These are phyloP conservation scores for Candoia aspera DNA, from an alignment of 2,113 vertebrate genomes.

Conservation along the genomic window DNA sequence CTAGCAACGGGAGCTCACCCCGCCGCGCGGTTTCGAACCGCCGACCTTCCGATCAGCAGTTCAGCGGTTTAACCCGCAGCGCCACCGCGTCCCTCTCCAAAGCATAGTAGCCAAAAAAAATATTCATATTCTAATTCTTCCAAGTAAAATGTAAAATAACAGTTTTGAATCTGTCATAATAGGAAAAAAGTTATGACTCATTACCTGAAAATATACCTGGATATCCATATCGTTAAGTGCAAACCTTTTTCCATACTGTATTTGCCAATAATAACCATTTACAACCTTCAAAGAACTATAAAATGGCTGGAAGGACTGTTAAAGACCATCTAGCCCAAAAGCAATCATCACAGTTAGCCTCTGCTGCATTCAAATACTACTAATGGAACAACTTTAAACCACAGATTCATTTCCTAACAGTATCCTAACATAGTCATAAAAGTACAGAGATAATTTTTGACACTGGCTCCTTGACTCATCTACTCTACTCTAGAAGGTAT, in stretches of 20 bases:
- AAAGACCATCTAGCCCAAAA: background rate
- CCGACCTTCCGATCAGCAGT: too few species aligned
- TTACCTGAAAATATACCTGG: background rate
- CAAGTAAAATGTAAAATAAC: background rate
- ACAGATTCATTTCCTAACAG: background rate
- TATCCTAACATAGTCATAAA: background rate
- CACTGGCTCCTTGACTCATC: background rate
- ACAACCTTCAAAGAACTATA: background rate
- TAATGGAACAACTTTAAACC: background rate
- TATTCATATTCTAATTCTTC: background rate
- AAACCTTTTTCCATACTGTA: background rate
- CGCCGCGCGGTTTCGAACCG: too few species aligned
- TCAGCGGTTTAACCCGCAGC: too few species aligned
- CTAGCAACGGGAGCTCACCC: too few species aligned
- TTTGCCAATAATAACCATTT: background rate
- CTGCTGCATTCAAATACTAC: background rate
- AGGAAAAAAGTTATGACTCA: background rate
- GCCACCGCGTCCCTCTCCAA: too few species aligned
- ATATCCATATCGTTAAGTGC: background rate
- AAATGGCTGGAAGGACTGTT: background rate
- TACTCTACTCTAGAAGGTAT: background rate
- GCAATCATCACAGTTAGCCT: background rate
- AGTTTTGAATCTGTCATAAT: background rate
- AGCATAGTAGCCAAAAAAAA: background rate
- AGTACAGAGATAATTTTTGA: background rate